These are phyloP conservation scores for Gallinago solitaria DNA, from an alignment of 2,797 vertebrate genomes.

Conservation along the genomic window DNA sequence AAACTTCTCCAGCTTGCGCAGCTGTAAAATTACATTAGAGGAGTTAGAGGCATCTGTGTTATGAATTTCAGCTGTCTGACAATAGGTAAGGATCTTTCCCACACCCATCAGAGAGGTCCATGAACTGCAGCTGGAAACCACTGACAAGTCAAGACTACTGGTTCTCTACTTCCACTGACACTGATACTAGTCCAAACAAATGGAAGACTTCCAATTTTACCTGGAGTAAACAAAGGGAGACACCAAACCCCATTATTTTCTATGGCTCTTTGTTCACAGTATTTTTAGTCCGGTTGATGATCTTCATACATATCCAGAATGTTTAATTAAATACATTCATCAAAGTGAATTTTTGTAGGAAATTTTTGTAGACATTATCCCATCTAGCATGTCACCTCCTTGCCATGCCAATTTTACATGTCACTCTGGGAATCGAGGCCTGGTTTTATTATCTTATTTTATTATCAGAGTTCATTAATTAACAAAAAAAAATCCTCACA, in stretches of 20 bases:
- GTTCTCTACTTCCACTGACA: background rate
- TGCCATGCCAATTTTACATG: background rate
- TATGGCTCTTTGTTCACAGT: background rate
- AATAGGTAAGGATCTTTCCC: conserved; percentile 53
- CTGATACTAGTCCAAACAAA: background rate
- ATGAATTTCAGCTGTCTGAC: conserved; percentile 27
- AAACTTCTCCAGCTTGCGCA: background rate
- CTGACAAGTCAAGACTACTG: background rate
- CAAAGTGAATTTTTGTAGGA: background rate
- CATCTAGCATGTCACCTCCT: background rate
- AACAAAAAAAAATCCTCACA: background rate
- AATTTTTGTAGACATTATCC: background rate
- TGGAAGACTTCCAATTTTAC: background rate
- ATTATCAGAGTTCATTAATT: background rate
- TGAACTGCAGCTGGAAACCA: background rate
- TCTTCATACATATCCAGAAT: background rate
- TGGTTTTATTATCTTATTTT: background rate
- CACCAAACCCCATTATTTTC: background rate
- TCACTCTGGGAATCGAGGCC: background rate
- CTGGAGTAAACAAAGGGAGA: background rate
- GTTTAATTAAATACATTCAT: background rate
- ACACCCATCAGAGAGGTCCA: background rate
- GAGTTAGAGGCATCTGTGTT: conserved; percentile 30
- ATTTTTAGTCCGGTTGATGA: background rate
- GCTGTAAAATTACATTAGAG: conserved; percentile 16